Conservation (phyloP, 2,113 vertebrate genomes). For the Morone saxatilis region DNA sequence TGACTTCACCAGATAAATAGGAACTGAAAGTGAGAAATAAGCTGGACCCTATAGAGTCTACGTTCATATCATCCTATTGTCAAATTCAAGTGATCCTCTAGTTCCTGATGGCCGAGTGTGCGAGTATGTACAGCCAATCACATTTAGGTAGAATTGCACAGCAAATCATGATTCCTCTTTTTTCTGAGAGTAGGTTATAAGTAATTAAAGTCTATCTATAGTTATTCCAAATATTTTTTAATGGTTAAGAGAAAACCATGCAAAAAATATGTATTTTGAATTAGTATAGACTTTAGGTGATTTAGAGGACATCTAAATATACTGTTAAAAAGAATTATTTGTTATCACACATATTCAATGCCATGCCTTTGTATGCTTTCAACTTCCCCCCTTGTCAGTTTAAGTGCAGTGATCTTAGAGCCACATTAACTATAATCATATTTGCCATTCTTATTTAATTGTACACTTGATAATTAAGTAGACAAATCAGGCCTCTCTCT, state of each 20-base stretch:
- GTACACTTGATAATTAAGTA: neutral
- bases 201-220: neutral
- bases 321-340: neutral
- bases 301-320: neutral
- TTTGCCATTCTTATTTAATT: neutral
- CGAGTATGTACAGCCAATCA: neutral
- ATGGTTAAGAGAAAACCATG: neutral
- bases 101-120: constrained; percentile 57
- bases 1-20: constrained; percentile 65
- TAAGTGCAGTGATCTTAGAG: neutral
- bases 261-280: neutral
- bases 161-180: neutral
- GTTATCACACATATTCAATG: neutral
- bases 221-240: neutral
- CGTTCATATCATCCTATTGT: constrained; percentile 46
- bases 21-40: constrained; percentile 77
- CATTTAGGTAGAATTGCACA: neutral
- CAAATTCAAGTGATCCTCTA: constrained; percentile 49
- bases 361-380: neutral
- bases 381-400: neutral
- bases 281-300: neutral
- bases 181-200: neutral
- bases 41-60: constrained; percentile 44
- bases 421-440: neutral
- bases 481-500: neutral